Percentiles rank a stretch among this genome's conserved stretches.
Conservation (phyloP, 2,888 invertebrate species). For the Campoplex nolae region DNA sequence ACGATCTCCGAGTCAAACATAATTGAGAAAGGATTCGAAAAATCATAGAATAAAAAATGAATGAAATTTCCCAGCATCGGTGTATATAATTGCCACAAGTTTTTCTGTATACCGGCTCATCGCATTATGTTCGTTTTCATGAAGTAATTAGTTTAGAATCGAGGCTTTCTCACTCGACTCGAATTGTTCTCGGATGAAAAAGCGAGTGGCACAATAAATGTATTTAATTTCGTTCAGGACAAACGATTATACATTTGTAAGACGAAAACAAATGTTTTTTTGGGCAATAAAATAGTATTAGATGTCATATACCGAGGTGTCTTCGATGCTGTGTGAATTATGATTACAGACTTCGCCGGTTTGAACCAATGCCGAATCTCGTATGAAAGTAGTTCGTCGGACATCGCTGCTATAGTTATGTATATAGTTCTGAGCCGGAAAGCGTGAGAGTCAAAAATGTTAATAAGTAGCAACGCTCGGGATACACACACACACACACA, state of each 20-base stretch:
- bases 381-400: constrained; percentile 54
- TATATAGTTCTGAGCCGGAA: constrained; percentile 41
- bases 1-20: background rate
- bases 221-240: background rate
- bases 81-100: no score
- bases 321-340: background rate
- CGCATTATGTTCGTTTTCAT: background rate
- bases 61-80: constrained; percentile 5
- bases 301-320: background rate
- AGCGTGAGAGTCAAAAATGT: constrained; percentile 66
- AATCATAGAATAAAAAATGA: background rate
- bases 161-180: background rate
- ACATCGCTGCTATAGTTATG: constrained; percentile 26
- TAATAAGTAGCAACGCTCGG: constrained; percentile 44
- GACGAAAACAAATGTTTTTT: background rate
- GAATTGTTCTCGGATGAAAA: background rate
- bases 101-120: background rate
- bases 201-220: background rate
- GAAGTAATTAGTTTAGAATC: background rate
- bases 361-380: constrained; percentile 30
- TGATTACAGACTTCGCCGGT: constrained; percentile 16
- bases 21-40: background rate
- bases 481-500: constrained; percentile 15
- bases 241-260: background rate
- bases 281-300: background rate